Evolutionary conservation across 2,888 invertebrate species (phyloP), one percentile per base, ranked within the genome.

Genomic region (Yponomeuta malinellus): DNA sequence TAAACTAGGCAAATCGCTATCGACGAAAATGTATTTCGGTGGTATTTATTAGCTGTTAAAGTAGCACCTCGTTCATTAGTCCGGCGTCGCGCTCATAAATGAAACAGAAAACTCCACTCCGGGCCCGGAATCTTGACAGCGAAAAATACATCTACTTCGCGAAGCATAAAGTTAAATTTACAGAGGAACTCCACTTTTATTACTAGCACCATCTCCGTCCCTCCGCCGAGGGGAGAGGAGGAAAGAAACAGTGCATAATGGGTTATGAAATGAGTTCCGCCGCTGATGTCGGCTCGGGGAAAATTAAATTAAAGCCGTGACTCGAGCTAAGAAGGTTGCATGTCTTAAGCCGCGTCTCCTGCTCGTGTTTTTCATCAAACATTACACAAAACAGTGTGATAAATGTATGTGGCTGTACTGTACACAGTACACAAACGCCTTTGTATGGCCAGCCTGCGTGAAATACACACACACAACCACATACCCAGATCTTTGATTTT

Each of bases 261-360:
- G 86, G 87, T 89, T 90, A 90, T 89, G 88, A 89, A 90, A 89
- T 85, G 87, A 87, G 87, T 85, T 86, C 84, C 81, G 83, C 82
- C 83, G 83, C 82, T 86, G 86, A 84, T 87, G 89, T 88, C 87
- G 83, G 84, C 81, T 84, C 79, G 78, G 82, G 84, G 86, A 87
- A 90, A 90, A 90, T 89, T 83, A 87, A 90, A 89, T 91, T 90
- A 90, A 86, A 82, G 83, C 82, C 79, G 79, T 80, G 80, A n/a
- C 33, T 59, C 4, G n/a, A n/a, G 67, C 67, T 37, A 67, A 67
- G 43, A 43, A 15, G 15, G 15, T 59, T 59, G 52, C 15, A 59
- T 15, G 52, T 59, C 52, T 59, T 59, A 59, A 15, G 52, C 52
- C 52, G 15, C 15, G 52, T 59, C 15, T 15, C 52, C 15, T 15